Conservation (phyloP, 2,113 vertebrate genomes). For the Psettodes erumei region DNA sequence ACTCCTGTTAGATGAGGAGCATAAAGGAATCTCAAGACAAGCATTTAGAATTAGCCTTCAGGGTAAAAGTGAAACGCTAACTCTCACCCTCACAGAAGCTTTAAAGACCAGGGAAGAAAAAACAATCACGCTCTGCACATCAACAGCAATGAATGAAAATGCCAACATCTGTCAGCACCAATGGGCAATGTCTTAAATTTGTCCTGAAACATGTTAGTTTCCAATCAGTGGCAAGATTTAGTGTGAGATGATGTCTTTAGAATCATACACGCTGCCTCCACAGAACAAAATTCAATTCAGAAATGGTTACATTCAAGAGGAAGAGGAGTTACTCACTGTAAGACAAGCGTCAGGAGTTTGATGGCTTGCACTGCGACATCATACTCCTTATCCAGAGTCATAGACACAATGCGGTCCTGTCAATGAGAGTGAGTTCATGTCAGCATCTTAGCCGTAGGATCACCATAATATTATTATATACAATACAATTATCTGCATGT, state of each 20-base stretch:
- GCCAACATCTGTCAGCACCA: background rate
- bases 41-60: background rate
- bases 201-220: background rate
- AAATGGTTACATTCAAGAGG: background rate
- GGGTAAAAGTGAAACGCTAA: background rate
- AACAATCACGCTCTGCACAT: too few species aligned
- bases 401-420: conserved; percentile 97
- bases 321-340: conserved; percentile 89
- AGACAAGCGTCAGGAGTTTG: conserved; percentile 96
- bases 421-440: conserved; percentile 46
- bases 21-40: background rate
- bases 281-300: background rate
- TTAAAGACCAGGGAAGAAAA: background rate
- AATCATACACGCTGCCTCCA: background rate
- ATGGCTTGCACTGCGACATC: conserved; percentile 98
- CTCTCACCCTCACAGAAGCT: background rate
- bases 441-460: too few species aligned
- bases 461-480: too few species aligned
- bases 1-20: conserved; percentile 81
- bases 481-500: background rate
- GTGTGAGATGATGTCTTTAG: background rate
- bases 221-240: background rate
- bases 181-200: background rate
- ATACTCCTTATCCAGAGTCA: conserved; percentile 98
- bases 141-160: background rate